Evolutionary conservation across 1,140 invertebrate genomes (phyloP).

Genomic region (Tetragnatha versicolor): DNA sequence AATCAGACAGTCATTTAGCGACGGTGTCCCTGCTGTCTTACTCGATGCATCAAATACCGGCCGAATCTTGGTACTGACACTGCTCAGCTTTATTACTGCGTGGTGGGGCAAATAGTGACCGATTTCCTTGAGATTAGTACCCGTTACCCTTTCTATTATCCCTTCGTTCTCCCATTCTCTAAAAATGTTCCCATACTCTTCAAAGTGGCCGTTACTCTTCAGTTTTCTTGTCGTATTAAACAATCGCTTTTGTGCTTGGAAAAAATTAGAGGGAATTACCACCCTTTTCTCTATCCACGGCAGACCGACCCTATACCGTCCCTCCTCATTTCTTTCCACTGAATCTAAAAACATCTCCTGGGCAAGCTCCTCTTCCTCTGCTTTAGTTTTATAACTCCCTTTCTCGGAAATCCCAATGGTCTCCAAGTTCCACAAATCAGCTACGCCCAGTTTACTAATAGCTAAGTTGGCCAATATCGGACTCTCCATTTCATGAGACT

Average conservation of each 20-base stretch:
- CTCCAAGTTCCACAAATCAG: too few species aligned
- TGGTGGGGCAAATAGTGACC: background rate
- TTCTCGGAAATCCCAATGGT: too few species aligned
- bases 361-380: background rate
- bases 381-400: too few species aligned
- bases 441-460: too few species aligned
- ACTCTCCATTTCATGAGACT: background rate
- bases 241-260: background rate
- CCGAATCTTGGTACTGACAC: background rate
- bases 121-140: background rate
- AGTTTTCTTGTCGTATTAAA: background rate
- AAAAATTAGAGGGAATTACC: background rate
- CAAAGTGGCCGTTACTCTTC: background rate
- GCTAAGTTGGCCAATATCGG: too few species aligned
- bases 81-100: background rate
- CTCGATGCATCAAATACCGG: background rate
- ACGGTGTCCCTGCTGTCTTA: background rate
- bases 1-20: constrained; percentile 8
- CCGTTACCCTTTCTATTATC: background rate
- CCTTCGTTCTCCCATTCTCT: background rate
- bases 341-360: background rate
- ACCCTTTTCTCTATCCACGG: background rate
- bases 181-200: background rate
- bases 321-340: background rate
- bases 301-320: background rate